Evolutionary conservation across 2,113 vertebrate genomes (phyloP).

Genomic region (Oxyura jamaicensis): DNA sequence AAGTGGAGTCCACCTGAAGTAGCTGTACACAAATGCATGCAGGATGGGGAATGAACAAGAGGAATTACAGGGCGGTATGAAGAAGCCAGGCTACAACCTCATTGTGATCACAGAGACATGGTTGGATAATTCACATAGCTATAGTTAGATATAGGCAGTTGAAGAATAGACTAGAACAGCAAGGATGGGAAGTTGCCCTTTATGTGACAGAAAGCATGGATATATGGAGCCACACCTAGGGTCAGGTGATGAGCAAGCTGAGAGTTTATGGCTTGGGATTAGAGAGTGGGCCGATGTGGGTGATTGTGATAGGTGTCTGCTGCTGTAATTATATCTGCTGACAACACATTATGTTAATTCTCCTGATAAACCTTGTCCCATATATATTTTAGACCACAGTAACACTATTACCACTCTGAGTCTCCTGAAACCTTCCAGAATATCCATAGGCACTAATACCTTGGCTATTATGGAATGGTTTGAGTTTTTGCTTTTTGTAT

Average conservation of each 20-base stretch:
- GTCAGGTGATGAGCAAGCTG: fast-evolving
- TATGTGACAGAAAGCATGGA: neutral
- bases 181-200: neutral
- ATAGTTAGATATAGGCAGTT: neutral
- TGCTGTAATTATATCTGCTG: neutral
- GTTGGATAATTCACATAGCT: neutral
- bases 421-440: neutral
- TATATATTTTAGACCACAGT: neutral
- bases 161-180: neutral
- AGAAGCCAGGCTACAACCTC: neutral
- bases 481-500: neutral
- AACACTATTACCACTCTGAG: neutral
- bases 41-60: neutral
- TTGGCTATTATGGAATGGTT: neutral
- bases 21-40: neutral
- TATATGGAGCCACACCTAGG: fast-evolving
- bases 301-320: neutral
- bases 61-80: neutral
- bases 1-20: neutral
- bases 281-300: neutral
- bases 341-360: neutral
- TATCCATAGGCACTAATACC: neutral
- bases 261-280: neutral
- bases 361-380: neutral
- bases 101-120: neutral